These are phyloP conservation scores for Megaptera novaeangliae DNA, from an alignment of 2,113 vertebrate genomes.

Conservation along the genomic window DNA sequence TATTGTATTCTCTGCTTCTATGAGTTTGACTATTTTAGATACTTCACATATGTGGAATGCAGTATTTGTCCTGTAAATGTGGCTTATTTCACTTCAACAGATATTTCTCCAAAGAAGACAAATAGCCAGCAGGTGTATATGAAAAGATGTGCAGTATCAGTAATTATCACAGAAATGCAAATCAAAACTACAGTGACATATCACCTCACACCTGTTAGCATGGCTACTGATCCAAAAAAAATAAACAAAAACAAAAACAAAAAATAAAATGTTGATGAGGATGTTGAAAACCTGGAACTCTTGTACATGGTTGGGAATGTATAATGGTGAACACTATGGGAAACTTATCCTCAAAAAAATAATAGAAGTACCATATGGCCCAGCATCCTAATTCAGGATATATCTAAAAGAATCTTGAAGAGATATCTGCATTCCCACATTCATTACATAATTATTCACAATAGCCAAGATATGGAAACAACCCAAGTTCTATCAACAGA, in stretches of 20 bases:
- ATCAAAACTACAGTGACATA: background rate
- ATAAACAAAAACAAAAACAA: too few relatives aligned
- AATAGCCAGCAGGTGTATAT: background rate
- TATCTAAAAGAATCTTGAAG: too few relatives aligned
- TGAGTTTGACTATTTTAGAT: background rate
- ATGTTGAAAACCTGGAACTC: background rate
- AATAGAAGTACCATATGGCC: rapidly evolving
- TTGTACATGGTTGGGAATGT: background rate
- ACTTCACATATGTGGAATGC: rapidly evolving
- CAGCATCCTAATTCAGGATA: background rate
- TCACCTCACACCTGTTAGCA: background rate
- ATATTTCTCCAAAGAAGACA: background rate
- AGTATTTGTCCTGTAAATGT: background rate
- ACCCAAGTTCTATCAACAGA: background rate
- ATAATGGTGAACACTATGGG: background rate
- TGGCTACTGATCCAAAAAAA: background rate
- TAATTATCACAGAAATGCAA: background rate
- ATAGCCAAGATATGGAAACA: background rate
- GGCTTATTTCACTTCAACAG: background rate
- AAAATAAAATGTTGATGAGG: background rate
- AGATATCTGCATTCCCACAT: background rate
- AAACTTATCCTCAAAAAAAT: background rate
- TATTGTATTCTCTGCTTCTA: background rate
- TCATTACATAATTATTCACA: too few relatives aligned
- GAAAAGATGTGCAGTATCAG: background rate